These are phyloP conservation scores for Iphiclides podalirius DNA, from an alignment of 2,888 invertebrate species.

Conservation along the genomic window DNA sequence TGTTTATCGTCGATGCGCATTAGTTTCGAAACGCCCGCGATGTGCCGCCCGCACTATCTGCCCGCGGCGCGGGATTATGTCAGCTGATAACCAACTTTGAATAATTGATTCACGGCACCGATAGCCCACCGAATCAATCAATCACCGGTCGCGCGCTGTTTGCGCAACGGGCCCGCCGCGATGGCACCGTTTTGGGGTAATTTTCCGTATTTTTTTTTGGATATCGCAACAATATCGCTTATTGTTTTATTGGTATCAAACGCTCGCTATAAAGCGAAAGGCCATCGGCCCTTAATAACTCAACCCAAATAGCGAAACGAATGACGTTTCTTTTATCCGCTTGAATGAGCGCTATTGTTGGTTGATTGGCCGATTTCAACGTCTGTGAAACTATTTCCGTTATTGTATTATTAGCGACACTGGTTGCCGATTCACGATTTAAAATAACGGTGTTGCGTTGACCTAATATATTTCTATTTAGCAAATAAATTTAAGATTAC, in stretches of 20 bases:
- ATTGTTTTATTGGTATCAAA: constrained; percentile 35
- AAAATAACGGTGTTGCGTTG: not conserved
- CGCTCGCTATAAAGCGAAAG: constrained; percentile 43
- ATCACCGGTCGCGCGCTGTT: constrained; percentile 60
- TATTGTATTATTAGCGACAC: not conserved
- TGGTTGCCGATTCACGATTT: not conserved
- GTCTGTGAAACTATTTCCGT: constrained; percentile 1
- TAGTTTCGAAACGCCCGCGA: constrained; percentile 22
- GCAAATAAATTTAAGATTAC: no score
- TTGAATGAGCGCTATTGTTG: not conserved
- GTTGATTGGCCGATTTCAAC: constrained; percentile 1
- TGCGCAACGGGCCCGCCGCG: constrained; percentile 49
- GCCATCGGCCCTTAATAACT: constrained; percentile 34
- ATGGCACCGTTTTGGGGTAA: constrained; percentile 49
- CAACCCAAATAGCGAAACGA: constrained; percentile 1
- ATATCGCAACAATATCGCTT: constrained; percentile 42
- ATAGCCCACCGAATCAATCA: constrained; percentile 59
- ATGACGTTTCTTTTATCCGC: constrained; percentile 1
- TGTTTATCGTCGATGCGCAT: constrained; percentile 12
- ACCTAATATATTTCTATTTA: not conserved
- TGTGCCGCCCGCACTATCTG: not conserved
- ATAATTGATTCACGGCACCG: constrained; percentile 56
- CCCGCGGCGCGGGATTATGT: constrained; percentile 51
- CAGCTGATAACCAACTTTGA: constrained; percentile 55
- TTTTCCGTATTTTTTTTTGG: constrained; percentile 41